Conservation (phyloP, 2,888 invertebrate species). For the Azorinus chamasolen region DNA sequence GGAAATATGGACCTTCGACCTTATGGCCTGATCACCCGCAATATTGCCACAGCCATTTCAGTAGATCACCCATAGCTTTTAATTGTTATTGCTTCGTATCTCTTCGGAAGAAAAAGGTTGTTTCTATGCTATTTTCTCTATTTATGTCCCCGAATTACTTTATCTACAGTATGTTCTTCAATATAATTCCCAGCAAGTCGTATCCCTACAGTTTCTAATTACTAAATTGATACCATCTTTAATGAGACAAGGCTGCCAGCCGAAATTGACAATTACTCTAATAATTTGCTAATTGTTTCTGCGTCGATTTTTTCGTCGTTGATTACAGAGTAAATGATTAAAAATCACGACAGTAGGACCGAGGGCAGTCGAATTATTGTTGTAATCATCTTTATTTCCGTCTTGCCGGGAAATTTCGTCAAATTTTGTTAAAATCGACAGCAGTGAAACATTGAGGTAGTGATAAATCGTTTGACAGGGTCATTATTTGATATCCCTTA, state of each 20-base stretch:
- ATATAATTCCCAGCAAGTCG: too few relatives aligned
- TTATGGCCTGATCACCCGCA: too few relatives aligned
- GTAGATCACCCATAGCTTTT: too few relatives aligned
- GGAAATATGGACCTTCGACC: too few relatives aligned
- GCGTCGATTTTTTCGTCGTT: slow-evolving; percentile 26
- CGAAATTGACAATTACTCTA: slow-evolving; percentile 25
- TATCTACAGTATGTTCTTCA: too few relatives aligned
- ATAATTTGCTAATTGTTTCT: slow-evolving; percentile 50
- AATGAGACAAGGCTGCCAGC: slow-evolving; percentile 13
- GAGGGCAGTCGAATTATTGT: slow-evolving; percentile 38
- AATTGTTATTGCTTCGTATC: too few relatives aligned
- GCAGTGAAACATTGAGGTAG: slow-evolving; percentile 31
- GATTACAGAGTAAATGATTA: slow-evolving; percentile 33
- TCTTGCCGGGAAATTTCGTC: slow-evolving; percentile 19
- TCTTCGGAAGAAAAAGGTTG: too few relatives aligned
- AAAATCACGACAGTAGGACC: slow-evolving; percentile 26
- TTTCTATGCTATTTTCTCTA: too few relatives aligned
- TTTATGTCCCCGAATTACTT: too few relatives aligned
- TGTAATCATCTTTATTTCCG: slow-evolving; percentile 37
- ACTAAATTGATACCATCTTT: slow-evolving; percentile 18
- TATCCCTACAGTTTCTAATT: background rate
- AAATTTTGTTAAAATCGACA: slow-evolving; percentile 22
- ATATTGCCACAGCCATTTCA: too few relatives aligned
- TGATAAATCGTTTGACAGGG: slow-evolving; percentile 42
- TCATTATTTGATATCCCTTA: slow-evolving; percentile 53